Percentiles rank a stretch among this genome's conserved stretches.
Conservation (phyloP, 2,888 invertebrate species). For the Cynaeus angustus region DNA sequence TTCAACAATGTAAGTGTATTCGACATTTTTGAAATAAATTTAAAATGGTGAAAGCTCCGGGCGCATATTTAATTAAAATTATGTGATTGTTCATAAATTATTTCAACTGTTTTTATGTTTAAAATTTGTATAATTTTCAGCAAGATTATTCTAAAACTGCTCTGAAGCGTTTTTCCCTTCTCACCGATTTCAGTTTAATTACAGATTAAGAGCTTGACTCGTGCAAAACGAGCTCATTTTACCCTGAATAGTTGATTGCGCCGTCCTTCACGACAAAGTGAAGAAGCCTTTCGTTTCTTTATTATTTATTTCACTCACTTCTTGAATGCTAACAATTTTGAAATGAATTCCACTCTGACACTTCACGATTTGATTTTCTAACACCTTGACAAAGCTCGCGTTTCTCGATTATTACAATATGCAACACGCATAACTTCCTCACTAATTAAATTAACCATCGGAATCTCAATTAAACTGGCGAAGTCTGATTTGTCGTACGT, state of each 20-base stretch:
- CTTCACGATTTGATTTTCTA: not conserved
- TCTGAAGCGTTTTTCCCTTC: not conserved
- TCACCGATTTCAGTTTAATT: not conserved
- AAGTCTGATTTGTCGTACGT: not conserved
- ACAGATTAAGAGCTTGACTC: not conserved
- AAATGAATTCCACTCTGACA: too few species aligned
- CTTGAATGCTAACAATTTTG: not conserved
- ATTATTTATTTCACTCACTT: not conserved
- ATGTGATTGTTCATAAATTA: too few species aligned
- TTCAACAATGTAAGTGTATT: too few species aligned
- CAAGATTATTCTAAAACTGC: too few species aligned
- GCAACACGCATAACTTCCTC: slow-evolving; percentile 2
- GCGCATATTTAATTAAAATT: not conserved
- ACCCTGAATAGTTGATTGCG: not conserved
- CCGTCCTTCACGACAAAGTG: not conserved
- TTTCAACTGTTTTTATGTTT: too few species aligned
- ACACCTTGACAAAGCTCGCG: not conserved
- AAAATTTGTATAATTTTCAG: too few species aligned
- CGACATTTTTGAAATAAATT: slow-evolving; percentile 2
- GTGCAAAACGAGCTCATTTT: not conserved
- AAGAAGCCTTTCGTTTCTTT: slow-evolving; percentile 1
- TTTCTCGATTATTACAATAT: not conserved
- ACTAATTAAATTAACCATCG: slow-evolving; percentile 2
- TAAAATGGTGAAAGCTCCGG: not conserved
- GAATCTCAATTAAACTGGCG: not conserved